Evolutionary conservation across 2,888 invertebrate species (phyloP).

Genomic region (Limnephilus auricula): DNA sequence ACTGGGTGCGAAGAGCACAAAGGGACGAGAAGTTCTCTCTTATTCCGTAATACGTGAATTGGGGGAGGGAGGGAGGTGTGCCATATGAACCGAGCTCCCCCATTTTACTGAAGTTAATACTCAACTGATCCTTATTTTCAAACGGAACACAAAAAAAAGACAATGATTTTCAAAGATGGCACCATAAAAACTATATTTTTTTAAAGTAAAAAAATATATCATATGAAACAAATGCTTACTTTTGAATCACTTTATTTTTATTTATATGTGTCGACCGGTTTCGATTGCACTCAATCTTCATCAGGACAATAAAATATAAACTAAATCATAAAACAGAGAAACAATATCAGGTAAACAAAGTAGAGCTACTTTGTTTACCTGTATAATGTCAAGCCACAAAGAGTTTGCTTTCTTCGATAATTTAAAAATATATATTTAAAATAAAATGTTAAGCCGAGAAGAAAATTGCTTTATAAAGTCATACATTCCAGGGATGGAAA

Average conservation of each 20-base stretch:
- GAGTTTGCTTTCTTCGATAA: too few relatives aligned
- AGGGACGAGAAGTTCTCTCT: constrained; percentile 20
- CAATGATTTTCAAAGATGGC: not conserved
- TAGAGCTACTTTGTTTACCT: too few relatives aligned
- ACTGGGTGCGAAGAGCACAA: constrained; percentile 20
- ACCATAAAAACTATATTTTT: not conserved
- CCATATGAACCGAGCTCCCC: not conserved
- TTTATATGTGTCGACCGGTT: too few relatives aligned
- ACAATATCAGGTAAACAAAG: too few relatives aligned
- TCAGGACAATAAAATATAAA: too few relatives aligned
- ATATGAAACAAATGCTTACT: too few relatives aligned
- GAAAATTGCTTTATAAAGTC: not conserved
- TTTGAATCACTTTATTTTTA: too few relatives aligned
- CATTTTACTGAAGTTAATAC: not conserved
- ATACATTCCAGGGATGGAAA: not conserved
- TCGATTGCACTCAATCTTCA: too few relatives aligned
- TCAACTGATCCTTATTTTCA: not conserved
- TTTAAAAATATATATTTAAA: not conserved
- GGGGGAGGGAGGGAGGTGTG: not conserved
- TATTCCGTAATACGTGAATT: not conserved
- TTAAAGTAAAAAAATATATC: too few relatives aligned
- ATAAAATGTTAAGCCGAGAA: not conserved
- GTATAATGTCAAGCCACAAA: too few relatives aligned
- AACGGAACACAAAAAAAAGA: not conserved
- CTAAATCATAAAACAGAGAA: too few relatives aligned